phyloP scores from a whole-genome alignment of 1,140 invertebrate genomes.

The Apis florea region DNA sequence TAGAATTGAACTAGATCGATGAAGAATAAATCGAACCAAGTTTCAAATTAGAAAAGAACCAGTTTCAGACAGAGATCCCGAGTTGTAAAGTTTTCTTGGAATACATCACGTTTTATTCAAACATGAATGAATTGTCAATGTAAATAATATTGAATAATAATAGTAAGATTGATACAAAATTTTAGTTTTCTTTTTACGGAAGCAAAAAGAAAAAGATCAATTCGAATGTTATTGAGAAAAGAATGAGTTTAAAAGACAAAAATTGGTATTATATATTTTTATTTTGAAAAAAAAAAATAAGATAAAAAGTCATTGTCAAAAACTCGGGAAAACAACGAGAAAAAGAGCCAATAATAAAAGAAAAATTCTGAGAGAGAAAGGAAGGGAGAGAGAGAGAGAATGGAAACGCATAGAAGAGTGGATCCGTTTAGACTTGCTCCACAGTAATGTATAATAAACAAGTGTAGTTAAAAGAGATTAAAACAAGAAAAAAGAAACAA shows the following conservation, averaged over 20 bases:
- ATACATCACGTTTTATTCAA: conserved; percentile 31
- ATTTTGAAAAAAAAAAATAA: not conserved
- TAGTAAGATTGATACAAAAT: conserved; percentile 25
- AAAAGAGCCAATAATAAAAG: not conserved
- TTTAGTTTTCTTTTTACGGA: conserved; percentile 43
- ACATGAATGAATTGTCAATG: conserved; percentile 46
- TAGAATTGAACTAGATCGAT: not conserved
- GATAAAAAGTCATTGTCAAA: not conserved
- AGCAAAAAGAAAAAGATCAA: not conserved
- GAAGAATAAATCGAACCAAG: conserved; percentile 46
- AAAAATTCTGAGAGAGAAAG: not conserved
- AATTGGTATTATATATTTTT: not conserved
- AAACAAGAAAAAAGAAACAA: conserved; percentile 6
- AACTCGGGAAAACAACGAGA: not conserved
- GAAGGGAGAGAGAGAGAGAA: conserved; percentile 3
- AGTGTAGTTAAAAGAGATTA: conserved; percentile 47
- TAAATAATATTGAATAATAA: conserved; percentile 56
- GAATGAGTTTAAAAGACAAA: not conserved
- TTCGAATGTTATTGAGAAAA: not conserved
- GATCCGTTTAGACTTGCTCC: conserved; percentile 55
- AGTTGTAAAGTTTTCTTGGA: conserved; percentile 46
- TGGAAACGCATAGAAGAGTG: conserved; percentile 3
- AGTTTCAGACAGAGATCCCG: conserved; percentile 25
- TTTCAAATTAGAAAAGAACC: conserved; percentile 18
- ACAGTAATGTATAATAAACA: conserved; percentile 61